phyloP scores from a whole-genome alignment of 53 echinoderm and acorn worm species.

The Paracentrotus lividus region DNA sequence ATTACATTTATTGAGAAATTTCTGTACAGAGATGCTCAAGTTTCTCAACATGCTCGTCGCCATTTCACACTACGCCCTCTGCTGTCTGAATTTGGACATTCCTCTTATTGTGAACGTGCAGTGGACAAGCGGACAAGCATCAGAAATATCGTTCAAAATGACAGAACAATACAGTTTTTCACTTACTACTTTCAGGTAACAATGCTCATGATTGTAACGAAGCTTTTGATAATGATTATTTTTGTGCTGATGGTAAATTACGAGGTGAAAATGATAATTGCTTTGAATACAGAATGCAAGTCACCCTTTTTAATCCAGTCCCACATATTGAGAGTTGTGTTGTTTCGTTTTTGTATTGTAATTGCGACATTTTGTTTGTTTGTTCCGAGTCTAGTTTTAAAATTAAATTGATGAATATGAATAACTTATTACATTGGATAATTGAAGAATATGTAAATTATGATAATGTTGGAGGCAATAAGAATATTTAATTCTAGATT shows the following conservation, averaged over 20 bases:
- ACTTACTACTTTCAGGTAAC: slow-evolving; percentile 93
- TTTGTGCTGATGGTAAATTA: background rate
- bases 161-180: slow-evolving; percentile 98
- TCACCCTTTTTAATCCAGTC: background rate
- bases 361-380: too few relatives aligned
- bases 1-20: slow-evolving; percentile 30
- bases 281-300: background rate
- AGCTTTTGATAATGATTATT: background rate
- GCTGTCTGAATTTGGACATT: background rate
- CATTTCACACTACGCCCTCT: slow-evolving; percentile 47
- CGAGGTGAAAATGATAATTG: background rate
- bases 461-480: too few relatives aligned
- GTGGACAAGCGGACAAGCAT: background rate
- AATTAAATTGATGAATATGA: too few relatives aligned
- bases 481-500: too few relatives aligned
- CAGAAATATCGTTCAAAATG: slow-evolving; percentile 66
- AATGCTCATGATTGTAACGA: background rate
- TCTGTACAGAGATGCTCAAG: slow-evolving; percentile 4
- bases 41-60: slow-evolving; percentile 62
- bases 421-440: too few relatives aligned
- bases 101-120: background rate
- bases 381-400: too few relatives aligned
- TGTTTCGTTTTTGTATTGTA: background rate
- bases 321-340: slow-evolving; percentile 8
- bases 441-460: too few relatives aligned